These are phyloP conservation scores for Ctenodactylus gundi DNA, from an alignment of 2,113 vertebrate genomes.

Conservation along the genomic window DNA sequence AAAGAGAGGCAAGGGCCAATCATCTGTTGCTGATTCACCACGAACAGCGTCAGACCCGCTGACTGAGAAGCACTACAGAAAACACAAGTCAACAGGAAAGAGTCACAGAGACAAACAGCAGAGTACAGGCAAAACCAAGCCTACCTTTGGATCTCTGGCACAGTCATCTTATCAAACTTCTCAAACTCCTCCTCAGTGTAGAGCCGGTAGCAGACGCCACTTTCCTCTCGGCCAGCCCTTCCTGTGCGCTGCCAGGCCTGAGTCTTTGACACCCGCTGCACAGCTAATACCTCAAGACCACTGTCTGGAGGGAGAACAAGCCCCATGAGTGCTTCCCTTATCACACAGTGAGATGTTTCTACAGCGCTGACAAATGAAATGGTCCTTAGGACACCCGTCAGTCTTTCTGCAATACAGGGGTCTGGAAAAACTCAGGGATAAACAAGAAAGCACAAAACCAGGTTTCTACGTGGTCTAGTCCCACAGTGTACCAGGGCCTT, in stretches of 20 bases:
- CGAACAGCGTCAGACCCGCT: background rate
- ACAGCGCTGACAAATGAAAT: background rate
- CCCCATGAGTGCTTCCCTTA: background rate
- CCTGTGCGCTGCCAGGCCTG: constrained; percentile 98
- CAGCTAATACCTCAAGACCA: constrained; percentile 94
- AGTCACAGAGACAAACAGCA: fast-evolving
- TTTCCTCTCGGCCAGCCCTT: constrained; percentile 93
- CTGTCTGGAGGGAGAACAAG: constrained; percentile 83
- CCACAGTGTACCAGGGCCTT: background rate
- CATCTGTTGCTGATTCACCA: fast-evolving
- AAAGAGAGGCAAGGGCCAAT: fast-evolving
- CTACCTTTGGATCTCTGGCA: constrained; percentile 98
- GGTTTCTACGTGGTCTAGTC: background rate
- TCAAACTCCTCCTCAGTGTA: constrained; percentile 97
- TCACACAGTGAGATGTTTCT: background rate
- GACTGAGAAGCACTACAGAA: background rate
- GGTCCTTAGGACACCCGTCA: background rate
- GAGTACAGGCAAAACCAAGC: background rate
- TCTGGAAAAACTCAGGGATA: background rate
- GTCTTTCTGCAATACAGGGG: background rate
- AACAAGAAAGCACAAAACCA: background rate
- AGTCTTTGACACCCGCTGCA: constrained; percentile 95
- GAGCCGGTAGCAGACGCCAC: constrained; percentile 93
- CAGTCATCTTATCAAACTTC: constrained; percentile 90
- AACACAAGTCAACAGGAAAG: background rate